Evolutionary conservation across 1,140 invertebrate species (phyloP).

Genomic region (Micrasema longulum): DNA sequence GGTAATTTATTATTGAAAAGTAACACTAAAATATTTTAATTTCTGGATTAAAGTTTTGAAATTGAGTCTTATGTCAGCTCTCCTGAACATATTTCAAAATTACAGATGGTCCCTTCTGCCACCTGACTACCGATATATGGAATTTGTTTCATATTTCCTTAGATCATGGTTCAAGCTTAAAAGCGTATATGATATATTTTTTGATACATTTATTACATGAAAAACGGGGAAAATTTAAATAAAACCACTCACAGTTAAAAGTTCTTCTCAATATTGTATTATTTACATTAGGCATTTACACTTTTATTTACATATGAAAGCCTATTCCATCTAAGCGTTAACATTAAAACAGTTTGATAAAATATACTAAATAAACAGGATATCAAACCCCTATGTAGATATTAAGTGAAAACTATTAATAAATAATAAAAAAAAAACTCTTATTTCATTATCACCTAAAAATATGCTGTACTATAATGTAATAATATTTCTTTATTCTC

Average conservation of each 20-base stretch:
- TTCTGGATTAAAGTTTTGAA: too few species aligned
- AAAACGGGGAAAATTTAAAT: background rate
- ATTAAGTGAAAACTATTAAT: constrained; percentile 9
- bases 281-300: constrained; percentile 36
- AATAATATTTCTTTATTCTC: too few species aligned
- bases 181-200: constrained; percentile 1
- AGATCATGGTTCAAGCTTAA: too few species aligned
- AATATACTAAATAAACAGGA: constrained; percentile 29
- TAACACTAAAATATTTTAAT: too few species aligned
- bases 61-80: too few species aligned
- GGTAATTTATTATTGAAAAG: too few species aligned
- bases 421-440: constrained; percentile 31
- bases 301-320: constrained; percentile 32
- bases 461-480: too few species aligned
- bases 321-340: constrained; percentile 24
- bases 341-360: background rate
- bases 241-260: background rate
- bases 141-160: too few species aligned
- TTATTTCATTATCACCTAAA: background rate
- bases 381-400: constrained; percentile 26
- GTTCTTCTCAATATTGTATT: constrained; percentile 22
- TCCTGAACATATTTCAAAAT: too few species aligned
- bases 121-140: too few species aligned
- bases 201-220: background rate
- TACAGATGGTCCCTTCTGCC: too few species aligned